Base-by-base conservation (phyloP, 2,888 invertebrate genomes). In the Drosophila kokeensis region DNA sequence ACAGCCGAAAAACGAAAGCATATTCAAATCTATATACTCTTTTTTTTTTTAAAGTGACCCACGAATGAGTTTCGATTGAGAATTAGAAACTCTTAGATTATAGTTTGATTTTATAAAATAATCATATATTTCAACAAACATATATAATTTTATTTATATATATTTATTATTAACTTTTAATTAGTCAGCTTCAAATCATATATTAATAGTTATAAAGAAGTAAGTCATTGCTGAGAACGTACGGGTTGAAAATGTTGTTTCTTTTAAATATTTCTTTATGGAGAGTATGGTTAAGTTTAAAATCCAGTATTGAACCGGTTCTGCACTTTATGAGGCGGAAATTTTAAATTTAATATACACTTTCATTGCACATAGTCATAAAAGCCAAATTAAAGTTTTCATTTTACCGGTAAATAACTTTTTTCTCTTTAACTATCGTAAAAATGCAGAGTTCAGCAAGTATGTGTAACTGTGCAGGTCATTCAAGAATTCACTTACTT, bases 1-100 rank as follows among this genome's bases (percentile, higher is more conserved):
- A 54, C 79, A 79, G 53, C 40, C 61, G 27, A 42, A 58, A 72
- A 64, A 53, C 81, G 57, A 80, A 80, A 76, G 60, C 61, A 55
- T 38, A 21, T 10, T 27, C 24, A 42, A 40, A 11, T 42, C 36
- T n/a, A 10, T 10, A 79, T 79, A 76, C 76, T 21, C 76, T 79
- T 40, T 40, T 24, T 34, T 40, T 27, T 11, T 5, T 30, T 0
- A 30, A 30, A 13, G 18, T 15, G n/a, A 11, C 5, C 15, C 4
- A 4, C 38, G 15, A 32, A 29, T n/a, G 0, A 29, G 18, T 21
- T 21, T 11, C 11, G 10, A 42, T 5, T 2, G 10, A 18, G 18
- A n/a, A 29, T 18, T 18, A n/a, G 10, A 32, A 32, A 32, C 32
- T 32, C 4, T 10, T 32, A 30, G 2, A 30, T 10, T 30, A 30